Evolutionary conservation across 2,113 vertebrate genomes (phyloP).

Genomic region (Octodon degus): DNA sequence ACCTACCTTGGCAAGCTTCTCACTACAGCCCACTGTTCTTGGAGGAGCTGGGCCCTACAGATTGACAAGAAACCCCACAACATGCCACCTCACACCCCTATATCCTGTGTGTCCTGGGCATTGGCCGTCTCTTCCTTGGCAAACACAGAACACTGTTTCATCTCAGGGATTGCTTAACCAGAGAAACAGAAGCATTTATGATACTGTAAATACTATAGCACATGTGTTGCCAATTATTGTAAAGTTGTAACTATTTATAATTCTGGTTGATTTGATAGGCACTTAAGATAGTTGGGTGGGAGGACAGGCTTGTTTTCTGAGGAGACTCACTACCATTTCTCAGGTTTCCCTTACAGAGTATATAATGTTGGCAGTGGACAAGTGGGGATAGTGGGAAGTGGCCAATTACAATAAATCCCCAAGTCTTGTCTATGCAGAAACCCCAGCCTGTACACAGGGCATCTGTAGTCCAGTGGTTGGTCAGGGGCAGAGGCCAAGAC

Average conservation of each 20-base stretch:
- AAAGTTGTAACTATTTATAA: constrained; percentile 99
- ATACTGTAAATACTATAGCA: constrained; percentile 99
- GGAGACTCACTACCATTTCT: constrained; percentile 91
- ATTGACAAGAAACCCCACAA: constrained; percentile 81
- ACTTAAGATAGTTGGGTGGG: constrained; percentile 95
- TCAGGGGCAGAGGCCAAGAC: constrained; percentile 42
- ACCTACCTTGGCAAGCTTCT: constrained; percentile 68
- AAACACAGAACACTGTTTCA: constrained; percentile 90
- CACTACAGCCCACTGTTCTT: constrained; percentile 51
- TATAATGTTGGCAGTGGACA: constrained; percentile 67
- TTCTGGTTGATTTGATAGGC: constrained; percentile 92
- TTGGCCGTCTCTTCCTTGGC: constrained; percentile 86
- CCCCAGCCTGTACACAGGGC: constrained; percentile 61
- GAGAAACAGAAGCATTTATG: constrained; percentile 98
- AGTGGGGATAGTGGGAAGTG: constrained; percentile 77
- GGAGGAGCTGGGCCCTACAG: constrained; percentile 71
- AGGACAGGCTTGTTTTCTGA: constrained; percentile 82
- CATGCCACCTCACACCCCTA: constrained; percentile 86
- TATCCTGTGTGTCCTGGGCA: constrained; percentile 79
- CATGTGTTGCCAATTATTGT: constrained; percentile 99
- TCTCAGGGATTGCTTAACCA: constrained; percentile 99
- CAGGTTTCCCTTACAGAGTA: constrained; percentile 92
- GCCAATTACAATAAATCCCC: constrained; percentile 77
- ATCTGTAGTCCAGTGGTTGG: background rate
- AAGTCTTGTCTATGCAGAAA: constrained; percentile 90